Percentiles rank a stretch among this genome's conserved stretches.
phyloP scores from a whole-genome alignment of 2,888 invertebrate species.

The Isoperla grammatica region DNA sequence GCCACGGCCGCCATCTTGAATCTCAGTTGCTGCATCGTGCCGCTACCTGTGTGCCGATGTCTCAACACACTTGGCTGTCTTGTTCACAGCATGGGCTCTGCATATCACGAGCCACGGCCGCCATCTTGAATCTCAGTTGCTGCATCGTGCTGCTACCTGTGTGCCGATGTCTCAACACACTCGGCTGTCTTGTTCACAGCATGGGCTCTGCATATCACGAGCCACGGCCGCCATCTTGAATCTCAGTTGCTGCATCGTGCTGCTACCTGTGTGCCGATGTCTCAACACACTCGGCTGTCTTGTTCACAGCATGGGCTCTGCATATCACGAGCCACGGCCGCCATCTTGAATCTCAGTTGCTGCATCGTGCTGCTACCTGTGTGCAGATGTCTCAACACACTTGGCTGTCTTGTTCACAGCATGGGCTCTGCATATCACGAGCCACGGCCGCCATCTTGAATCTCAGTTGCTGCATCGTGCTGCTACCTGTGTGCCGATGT shows the following conservation, averaged over 20 bases:
- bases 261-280: constrained; percentile 52
- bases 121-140: constrained; percentile 39
- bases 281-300: constrained; percentile 44
- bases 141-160: constrained; percentile 46
- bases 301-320: constrained; percentile 48
- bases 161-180: constrained; percentile 49
- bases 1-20: constrained; percentile 47
- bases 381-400: constrained; percentile 51
- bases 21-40: constrained; percentile 38
- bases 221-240: constrained; percentile 47
- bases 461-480: constrained; percentile 38
- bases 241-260: constrained; percentile 38
- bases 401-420: constrained; percentile 37
- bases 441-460: constrained; percentile 47
- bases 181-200: constrained; percentile 43
- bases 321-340: constrained; percentile 51
- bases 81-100: constrained; percentile 48
- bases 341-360: constrained; percentile 39
- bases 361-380: constrained; percentile 46
- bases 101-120: constrained; percentile 51
- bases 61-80: constrained; percentile 44
- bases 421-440: constrained; percentile 51
- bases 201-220: constrained; percentile 51
- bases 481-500: constrained; percentile 52
- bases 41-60: constrained; percentile 52